Percentiles rank a stretch among this genome's conserved stretches.
phyloP scores from a whole-genome alignment of 2,888 invertebrate species.

The Aspidiotus destructor region DNA sequence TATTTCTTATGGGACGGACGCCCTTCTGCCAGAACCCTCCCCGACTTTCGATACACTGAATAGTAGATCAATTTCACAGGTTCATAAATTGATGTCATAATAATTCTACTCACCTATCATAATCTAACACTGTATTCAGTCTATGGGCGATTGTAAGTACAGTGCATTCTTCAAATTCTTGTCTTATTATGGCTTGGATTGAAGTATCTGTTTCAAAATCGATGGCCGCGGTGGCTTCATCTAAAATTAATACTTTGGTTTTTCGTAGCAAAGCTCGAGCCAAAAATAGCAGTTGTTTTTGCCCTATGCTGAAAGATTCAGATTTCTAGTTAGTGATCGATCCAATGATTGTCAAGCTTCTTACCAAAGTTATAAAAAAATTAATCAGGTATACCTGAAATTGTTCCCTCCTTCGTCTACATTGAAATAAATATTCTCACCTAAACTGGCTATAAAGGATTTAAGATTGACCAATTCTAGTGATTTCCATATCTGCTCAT shows the following conservation, averaged over 20 bases:
- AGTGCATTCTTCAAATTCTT: conserved; percentile 76
- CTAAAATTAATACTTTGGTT: conserved; percentile 73
- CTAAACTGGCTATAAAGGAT: conserved; percentile 64
- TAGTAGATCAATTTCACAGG: too few relatives aligned
- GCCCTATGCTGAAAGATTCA: conserved; percentile 61
- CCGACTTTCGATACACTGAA: too few relatives aligned
- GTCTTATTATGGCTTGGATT: conserved; percentile 78
- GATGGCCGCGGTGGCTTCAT: conserved; percentile 84
- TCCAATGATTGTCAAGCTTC: too few relatives aligned
- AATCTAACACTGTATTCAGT: conserved; percentile 85
- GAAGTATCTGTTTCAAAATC: conserved; percentile 85
- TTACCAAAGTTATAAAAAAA: too few relatives aligned
- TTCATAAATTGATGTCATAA: background rate
- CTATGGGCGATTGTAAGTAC: conserved; percentile 88
- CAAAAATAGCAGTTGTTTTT: conserved; percentile 78
- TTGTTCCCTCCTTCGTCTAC: conserved; percentile 89
- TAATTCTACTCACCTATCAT: conserved; percentile 48
- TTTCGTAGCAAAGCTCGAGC: conserved; percentile 75
- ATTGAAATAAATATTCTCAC: conserved; percentile 68
- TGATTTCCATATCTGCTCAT: conserved; percentile 78
- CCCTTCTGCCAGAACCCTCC: too few relatives aligned
- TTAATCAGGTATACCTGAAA: conserved; percentile 39
- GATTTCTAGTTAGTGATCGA: too few relatives aligned
- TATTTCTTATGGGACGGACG: too few relatives aligned
- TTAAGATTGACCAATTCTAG: conserved; percentile 85